phyloP scores from a whole-genome alignment of 2,113 vertebrate genomes.

The Tautogolabrus adspersus region DNA sequence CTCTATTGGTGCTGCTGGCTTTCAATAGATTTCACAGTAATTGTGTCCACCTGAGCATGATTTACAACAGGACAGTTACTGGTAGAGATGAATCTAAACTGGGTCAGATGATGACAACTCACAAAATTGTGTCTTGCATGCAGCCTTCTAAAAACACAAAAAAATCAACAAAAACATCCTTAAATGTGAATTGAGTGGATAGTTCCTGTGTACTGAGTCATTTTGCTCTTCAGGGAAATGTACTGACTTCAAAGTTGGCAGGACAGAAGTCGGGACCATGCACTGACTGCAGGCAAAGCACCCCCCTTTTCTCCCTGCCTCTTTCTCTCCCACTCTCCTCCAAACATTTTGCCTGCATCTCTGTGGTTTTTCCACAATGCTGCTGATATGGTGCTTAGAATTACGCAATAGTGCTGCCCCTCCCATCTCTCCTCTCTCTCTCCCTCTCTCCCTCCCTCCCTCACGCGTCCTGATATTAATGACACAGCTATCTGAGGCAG shows the following conservation, averaged over 20 bases:
- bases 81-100: conserved; percentile 1
- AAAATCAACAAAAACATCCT: conserved; percentile 20
- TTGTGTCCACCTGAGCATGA: not conserved
- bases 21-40: conserved; percentile 15
- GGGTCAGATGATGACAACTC: conserved; percentile 1
- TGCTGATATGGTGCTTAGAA: conserved; percentile 72
- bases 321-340: not conserved
- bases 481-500: conserved; percentile 80
- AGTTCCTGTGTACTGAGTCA: conserved; percentile 61
- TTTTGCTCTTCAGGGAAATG: conserved; percentile 61
- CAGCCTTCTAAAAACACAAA: not conserved
- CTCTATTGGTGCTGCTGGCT: conserved; percentile 8
- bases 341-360: conserved; percentile 29
- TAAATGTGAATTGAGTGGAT: conserved; percentile 3
- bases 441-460: conserved; percentile 70
- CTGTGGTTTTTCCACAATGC: conserved; percentile 51
- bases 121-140: conserved; percentile 3
- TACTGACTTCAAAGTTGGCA: conserved; percentile 28
- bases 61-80: not conserved
- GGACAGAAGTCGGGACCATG: conserved; percentile 7
- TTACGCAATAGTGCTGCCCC: conserved; percentile 82
- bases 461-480: conserved; percentile 83
- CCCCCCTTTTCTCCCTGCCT: not conserved
- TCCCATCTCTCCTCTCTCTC: conserved; percentile 80
- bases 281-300: conserved; percentile 38